Conservation (phyloP, 2,113 vertebrate genomes). For the Condylura cristata region DNA sequence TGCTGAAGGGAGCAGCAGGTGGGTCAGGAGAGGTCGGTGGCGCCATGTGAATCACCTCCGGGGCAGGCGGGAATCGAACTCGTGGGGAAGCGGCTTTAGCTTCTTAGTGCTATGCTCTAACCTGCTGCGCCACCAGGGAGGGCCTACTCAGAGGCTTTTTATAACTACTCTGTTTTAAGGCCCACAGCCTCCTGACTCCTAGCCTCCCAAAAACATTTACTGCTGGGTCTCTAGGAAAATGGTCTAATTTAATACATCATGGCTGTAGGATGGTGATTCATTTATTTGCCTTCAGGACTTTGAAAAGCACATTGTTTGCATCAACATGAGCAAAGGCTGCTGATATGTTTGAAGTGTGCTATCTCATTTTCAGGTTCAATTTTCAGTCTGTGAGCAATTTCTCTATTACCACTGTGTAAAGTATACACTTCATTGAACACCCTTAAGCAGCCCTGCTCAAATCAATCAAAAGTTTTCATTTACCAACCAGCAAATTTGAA, state of each 20-base stretch:
- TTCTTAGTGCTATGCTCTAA: too few relatives aligned
- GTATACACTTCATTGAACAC: constrained; percentile 48
- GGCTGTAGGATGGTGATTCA: not conserved
- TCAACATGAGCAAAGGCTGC: not conserved
- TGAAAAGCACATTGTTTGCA: constrained; percentile 35
- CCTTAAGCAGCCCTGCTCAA: constrained; percentile 33
- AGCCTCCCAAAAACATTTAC: not conserved
- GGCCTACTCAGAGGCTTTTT: not conserved
- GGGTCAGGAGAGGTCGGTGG: too few relatives aligned
- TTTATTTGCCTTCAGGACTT: constrained; percentile 1
- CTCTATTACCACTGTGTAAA: constrained; percentile 34
- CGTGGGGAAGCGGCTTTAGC: too few relatives aligned
- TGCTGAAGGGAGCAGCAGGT: too few relatives aligned
- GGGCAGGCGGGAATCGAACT: too few relatives aligned
- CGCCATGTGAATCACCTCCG: too few relatives aligned
- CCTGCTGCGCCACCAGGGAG: too few relatives aligned
- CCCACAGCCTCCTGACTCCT: not conserved
- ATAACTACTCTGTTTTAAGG: not conserved
- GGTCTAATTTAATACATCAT: not conserved
- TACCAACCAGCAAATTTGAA: constrained; percentile 30
- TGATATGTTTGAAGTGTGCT: not conserved
- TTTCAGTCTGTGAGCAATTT: constrained; percentile 58
- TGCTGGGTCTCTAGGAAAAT: not conserved
- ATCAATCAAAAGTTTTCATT: not conserved
- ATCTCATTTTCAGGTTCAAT: constrained; percentile 55